Evolutionary conservation across 2,797 vertebrate species (phyloP).

Genomic region (Mormyrus hasselquistii): DNA sequence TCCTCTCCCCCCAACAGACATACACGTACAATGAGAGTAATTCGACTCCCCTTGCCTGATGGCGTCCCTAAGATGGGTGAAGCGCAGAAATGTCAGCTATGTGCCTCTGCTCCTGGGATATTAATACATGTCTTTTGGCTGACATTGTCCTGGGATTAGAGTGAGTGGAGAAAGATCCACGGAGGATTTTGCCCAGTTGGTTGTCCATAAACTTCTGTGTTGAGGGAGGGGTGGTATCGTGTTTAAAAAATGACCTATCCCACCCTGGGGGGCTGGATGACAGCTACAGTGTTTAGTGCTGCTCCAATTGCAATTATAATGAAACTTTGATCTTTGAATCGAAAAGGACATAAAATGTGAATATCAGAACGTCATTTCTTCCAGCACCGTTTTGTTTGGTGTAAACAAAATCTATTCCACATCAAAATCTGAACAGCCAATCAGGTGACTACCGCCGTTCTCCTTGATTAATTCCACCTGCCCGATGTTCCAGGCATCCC

Average conservation of each 20-base stretch:
- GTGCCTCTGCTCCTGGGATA: slow-evolving; percentile 16
- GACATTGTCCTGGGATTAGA: slow-evolving; percentile 32
- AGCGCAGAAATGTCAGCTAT: slow-evolving; percentile 22
- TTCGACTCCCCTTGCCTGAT: slow-evolving; percentile 18
- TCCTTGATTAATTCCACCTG: neutral
- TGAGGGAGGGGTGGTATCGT: neutral
- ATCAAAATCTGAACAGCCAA: neutral
- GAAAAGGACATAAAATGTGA: neutral
- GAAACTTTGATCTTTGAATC: neutral
- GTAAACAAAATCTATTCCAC: neutral
- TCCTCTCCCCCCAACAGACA: neutral
- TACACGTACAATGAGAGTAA: slow-evolving; percentile 14
- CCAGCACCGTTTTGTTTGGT: neutral
- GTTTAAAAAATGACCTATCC: neutral
- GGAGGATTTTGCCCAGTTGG: neutral
- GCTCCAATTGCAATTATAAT: neutral
- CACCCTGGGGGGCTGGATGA: neutral
- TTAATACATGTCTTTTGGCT: slow-evolving; percentile 36
- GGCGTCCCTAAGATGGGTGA: slow-evolving; percentile 1
- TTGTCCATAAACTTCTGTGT: neutral
- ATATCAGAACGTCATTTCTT: neutral
- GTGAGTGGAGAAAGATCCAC: slow-evolving; percentile 15
- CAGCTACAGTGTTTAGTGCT: neutral
- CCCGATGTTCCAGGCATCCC: neutral
- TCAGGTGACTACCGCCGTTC: neutral